phyloP scores from a whole-genome alignment of 1,140 invertebrate genomes.

The Aleiodes sp. region DNA sequence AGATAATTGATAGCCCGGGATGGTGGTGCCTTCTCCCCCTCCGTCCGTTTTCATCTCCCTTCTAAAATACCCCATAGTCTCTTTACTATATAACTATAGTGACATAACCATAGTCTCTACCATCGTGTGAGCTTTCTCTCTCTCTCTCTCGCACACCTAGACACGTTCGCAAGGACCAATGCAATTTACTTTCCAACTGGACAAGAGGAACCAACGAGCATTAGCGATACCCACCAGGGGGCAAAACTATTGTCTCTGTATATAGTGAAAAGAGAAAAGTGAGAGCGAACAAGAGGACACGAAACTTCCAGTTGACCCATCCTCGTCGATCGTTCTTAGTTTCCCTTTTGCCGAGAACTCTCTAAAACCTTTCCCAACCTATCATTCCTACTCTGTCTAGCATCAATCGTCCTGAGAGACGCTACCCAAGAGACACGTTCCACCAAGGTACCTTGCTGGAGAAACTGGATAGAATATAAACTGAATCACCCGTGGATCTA shows the following conservation, averaged over 20 bases:
- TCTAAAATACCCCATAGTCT: no score
- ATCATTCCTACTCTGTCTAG: not conserved
- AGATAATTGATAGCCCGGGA: conserved; percentile 55
- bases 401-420: conserved; percentile 14
- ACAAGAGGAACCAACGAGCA: conserved; percentile 45
- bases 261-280: conserved; percentile 34
- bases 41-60: not conserved
- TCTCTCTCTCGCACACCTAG: conserved; percentile 15
- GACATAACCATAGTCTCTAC: not conserved
- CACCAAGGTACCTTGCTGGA: not conserved
- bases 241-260: conserved; percentile 40
- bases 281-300: conserved; percentile 20
- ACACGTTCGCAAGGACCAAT: conserved; percentile 40
- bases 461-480: no score
- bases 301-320: not conserved
- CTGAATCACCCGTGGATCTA: no score
- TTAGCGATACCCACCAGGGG: conserved; percentile 46
- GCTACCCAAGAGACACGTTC: not conserved
- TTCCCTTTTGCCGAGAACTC: not conserved
- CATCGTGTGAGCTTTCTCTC: no score
- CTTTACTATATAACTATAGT: not conserved
- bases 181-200: conserved; percentile 51
- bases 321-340: conserved; percentile 9
- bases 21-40: conserved; percentile 41
- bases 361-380: no score